Conservation (phyloP, 2,113 vertebrate species). For the Tympanuchus pallidicinctus region DNA sequence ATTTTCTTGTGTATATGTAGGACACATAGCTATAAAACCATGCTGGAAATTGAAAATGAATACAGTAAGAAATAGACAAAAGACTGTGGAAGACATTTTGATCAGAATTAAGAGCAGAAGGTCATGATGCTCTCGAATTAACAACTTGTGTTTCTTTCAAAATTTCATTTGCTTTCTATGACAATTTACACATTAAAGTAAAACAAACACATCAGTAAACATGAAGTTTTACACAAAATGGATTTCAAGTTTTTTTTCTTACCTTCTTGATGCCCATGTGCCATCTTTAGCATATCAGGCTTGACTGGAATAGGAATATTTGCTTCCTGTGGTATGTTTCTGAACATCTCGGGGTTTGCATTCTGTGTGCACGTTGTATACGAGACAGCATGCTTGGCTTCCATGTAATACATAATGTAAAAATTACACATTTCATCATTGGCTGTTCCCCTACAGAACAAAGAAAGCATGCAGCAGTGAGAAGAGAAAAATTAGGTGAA, state of each 20-base stretch:
- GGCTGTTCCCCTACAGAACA: conserved; percentile 86
- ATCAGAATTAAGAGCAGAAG: neutral
- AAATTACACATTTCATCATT: conserved; percentile 98
- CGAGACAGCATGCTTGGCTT: conserved; percentile 86
- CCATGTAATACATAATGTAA: conserved; percentile 99
- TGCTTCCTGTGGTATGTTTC: conserved; percentile 88
- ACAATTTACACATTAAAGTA: neutral
- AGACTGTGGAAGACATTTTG: neutral
- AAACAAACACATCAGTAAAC: neutral
- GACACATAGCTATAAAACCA: neutral
- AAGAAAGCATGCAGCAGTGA: neutral
- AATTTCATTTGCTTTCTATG: neutral
- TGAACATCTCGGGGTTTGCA: conserved; percentile 84
- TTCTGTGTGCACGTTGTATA: conserved; percentile 91
- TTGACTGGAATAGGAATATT: conserved; percentile 86
- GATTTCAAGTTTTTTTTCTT: neutral
- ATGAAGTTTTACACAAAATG: neutral
- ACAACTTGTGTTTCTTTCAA: neutral
- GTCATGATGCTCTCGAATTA: neutral
- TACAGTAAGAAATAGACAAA: neutral
- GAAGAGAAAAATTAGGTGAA: neutral
- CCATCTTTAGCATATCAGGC: conserved; percentile 81
- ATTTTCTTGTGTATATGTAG: neutral
- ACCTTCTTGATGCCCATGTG: conserved; percentile 87
- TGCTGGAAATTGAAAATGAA: neutral